phyloP scores from a whole-genome alignment of 2,113 vertebrate genomes.

The Istiophorus platypterus region DNA sequence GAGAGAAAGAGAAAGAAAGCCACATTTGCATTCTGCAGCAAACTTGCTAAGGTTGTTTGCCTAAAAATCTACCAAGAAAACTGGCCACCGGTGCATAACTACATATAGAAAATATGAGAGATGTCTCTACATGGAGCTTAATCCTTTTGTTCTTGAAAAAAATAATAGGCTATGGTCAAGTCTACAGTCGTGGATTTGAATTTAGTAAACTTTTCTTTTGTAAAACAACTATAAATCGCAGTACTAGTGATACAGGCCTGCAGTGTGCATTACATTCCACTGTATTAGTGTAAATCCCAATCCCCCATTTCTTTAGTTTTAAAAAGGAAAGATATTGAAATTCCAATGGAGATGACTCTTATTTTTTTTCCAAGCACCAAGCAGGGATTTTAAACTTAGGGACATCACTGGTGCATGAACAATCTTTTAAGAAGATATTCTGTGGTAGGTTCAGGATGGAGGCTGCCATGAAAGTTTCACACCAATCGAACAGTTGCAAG shows the following conservation, averaged over 20 bases:
- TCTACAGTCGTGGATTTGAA: neutral
- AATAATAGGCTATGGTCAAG: neutral
- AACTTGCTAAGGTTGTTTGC: neutral
- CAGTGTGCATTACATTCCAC: neutral
- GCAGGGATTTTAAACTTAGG: constrained; percentile 57
- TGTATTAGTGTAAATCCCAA: constrained; percentile 50
- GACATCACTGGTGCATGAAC: constrained; percentile 59
- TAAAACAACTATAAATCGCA: neutral
- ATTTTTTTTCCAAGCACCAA: neutral
- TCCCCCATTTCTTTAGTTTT: constrained; percentile 28
- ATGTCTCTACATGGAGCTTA: neutral
- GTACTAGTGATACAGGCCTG: neutral
- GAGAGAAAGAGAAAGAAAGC: neutral
- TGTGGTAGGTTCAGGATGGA: constrained; percentile 31
- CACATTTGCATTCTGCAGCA: neutral
- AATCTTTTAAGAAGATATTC: constrained; percentile 72
- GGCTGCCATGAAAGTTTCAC: constrained; percentile 27
- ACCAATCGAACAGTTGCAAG: constrained; percentile 21
- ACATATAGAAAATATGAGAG: neutral
- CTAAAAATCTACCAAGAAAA: neutral
- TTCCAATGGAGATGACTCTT: constrained; percentile 16
- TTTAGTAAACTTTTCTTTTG: neutral
- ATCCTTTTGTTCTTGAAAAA: neutral
- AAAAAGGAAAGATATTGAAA: constrained; percentile 56
- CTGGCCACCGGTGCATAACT: neutral